Evolutionary conservation across 2,888 invertebrate genomes (phyloP), one percentile per base, ranked within the genome.

Genomic region (Eupithecia subumbrata): DNA sequence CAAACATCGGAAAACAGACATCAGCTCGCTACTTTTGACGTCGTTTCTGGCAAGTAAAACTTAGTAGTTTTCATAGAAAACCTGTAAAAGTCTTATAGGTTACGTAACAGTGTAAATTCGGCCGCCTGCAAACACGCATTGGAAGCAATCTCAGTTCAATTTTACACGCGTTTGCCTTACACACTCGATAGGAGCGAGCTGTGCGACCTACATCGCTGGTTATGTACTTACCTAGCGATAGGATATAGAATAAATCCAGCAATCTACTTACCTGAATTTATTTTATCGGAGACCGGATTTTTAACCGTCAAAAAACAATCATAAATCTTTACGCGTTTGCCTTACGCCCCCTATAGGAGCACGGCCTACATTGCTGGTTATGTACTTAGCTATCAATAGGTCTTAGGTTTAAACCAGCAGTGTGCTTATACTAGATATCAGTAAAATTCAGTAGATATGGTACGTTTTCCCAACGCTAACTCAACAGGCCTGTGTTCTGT

Each of bases 81-180:
- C 34, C 9, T 4, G 64, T 34, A 67, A 16, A 40, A 48, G 56
- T 66, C 63, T 43, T 40, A 18, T 25, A 48, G 25, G 43, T 83
- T 85, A 83, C 85, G 66, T 9, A 34, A 69, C 87, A 80, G 88
- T 92, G 89, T 90, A 71, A 88, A 79, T 77, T 75, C 71, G 72
- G 78, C 82, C 81, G 70, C 78, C 83, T 84, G 86, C 83, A 83
- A 83, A 79, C 84, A 85, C 84, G 84, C 84, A 84, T 85, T 85
- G 82, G 84, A 89, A 88, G 91, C 92, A 93, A 93, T 92, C 89
- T 91, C 91, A 87, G 87, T 87, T 87, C 92, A 93, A 93, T 93
- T 93, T 93, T 89, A 92, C 93, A 92, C 92, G 91, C 90, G 89
- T 90, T 91, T 91, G 90, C 87, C 87, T 91, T 85, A 82, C 88